Percentiles rank a stretch among this genome's conserved stretches.
Evolutionary conservation across 2,113 vertebrate species (phyloP).

Genomic region (Oenanthe melanoleuca): DNA sequence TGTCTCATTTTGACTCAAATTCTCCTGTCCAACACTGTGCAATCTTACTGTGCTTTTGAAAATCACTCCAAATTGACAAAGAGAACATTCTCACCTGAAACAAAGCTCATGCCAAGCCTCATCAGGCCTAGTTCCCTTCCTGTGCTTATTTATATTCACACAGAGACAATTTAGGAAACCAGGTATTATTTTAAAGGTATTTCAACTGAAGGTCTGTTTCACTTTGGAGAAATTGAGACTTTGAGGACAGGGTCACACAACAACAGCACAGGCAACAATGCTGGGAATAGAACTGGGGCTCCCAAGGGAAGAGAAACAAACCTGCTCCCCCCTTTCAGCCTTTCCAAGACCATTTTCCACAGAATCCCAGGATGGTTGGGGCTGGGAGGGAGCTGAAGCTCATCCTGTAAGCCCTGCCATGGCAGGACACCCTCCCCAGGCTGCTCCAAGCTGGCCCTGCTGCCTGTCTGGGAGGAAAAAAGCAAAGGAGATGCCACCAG

Average conservation of each 20-base stretch:
- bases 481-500: background rate
- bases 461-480: background rate
- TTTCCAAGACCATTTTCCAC: background rate
- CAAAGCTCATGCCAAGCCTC: background rate
- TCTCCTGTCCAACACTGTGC: background rate
- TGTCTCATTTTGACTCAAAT: background rate
- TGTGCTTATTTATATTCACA: background rate
- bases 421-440: background rate
- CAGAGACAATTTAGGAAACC: background rate
- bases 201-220: background rate
- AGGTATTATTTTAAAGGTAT: background rate
- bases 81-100: background rate
- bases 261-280: accelerated
- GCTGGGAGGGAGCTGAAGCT: background rate
- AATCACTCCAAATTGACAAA: background rate
- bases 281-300: background rate
- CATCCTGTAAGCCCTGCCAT: background rate
- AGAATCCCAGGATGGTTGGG: background rate
- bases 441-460: background rate
- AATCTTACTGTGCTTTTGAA: background rate
- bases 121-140: background rate
- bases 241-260: background rate
- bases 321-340: accelerated
- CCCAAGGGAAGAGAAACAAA: background rate
- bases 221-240: background rate